Evolutionary conservation across 2,113 vertebrate genomes (phyloP).

Genomic region (Callionymus lyra): DNA sequence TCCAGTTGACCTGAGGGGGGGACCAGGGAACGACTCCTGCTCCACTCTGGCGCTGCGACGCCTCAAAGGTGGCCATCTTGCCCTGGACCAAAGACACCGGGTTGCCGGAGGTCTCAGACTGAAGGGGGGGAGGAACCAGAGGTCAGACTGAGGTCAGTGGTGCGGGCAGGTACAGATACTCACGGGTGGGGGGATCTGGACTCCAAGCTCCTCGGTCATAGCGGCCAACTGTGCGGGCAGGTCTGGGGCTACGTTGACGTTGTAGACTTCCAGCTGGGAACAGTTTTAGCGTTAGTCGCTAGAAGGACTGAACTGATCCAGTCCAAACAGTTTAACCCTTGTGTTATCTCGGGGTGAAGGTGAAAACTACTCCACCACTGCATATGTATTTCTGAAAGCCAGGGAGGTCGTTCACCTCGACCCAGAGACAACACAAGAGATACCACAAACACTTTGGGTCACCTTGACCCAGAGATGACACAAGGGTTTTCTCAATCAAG

Average conservation of each 20-base stretch:
- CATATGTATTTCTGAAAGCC: too few species aligned
- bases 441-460: too few species aligned
- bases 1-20: constrained; percentile 95
- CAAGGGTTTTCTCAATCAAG: too few species aligned
- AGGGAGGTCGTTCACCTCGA: too few species aligned
- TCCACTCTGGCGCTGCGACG: constrained; percentile 74
- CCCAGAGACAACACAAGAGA: too few species aligned
- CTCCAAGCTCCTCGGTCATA: constrained; percentile 70
- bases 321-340: too few species aligned
- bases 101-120: constrained; percentile 70
- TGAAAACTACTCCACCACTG: too few species aligned
- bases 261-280: constrained; percentile 77
- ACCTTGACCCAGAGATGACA: too few species aligned
- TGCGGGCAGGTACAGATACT: constrained; percentile 9
- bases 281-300: too few species aligned
- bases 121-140: neutral
- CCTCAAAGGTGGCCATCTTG: constrained; percentile 87
- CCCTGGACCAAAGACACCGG: constrained; percentile 75
- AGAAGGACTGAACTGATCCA: too few species aligned
- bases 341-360: too few species aligned
- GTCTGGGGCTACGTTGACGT: constrained; percentile 71
- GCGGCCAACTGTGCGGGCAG: constrained; percentile 70
- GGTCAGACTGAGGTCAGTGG: neutral
- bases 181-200: constrained; percentile 66
- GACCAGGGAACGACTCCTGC: constrained; percentile 91